Conservation (phyloP, 2,113 vertebrate genomes). For the Centropristis striata region DNA sequence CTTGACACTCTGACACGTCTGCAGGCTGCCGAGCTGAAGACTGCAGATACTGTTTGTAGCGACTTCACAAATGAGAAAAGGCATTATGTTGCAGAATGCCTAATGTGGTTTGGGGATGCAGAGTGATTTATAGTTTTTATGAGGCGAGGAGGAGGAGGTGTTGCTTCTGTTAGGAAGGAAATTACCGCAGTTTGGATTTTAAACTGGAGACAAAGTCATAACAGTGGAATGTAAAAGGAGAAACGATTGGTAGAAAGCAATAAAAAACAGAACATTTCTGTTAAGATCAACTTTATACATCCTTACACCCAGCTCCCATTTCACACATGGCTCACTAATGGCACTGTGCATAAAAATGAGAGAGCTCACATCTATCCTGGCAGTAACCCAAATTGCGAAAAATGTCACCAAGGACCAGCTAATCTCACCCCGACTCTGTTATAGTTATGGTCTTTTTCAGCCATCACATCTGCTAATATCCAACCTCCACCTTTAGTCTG, state of each 20-base stretch:
- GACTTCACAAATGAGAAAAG: conserved; percentile 50
- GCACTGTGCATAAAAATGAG: not conserved
- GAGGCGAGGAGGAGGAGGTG: conserved; percentile 5
- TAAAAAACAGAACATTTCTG: not conserved
- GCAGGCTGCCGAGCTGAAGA: conserved; percentile 33
- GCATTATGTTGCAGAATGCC: conserved; percentile 18
- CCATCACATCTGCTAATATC: no score
- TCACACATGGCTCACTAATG: not conserved
- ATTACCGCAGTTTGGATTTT: conserved; percentile 43
- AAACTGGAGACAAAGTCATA: conserved; percentile 34
- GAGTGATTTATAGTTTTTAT: conserved; percentile 43
- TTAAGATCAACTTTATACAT: not conserved
- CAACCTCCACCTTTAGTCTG: no score
- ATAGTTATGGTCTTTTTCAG: no score
- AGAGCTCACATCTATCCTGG: no score
- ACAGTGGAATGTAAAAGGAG: conserved; percentile 4
- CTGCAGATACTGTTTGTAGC: conserved; percentile 36
- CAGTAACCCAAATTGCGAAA: no score
- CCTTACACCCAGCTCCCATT: not conserved
- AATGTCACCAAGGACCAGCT: no score
- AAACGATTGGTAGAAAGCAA: conserved; percentile 13
- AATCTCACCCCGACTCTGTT: no score
- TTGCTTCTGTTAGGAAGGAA: conserved; percentile 20
- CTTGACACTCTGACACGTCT: conserved; percentile 19
- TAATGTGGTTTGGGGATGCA: conserved; percentile 19